Percentiles rank a stretch among this genome's conserved stretches.
Evolutionary conservation across 2,797 vertebrate species (phyloP).

Genomic region (Pogoniulus pusillus): DNA sequence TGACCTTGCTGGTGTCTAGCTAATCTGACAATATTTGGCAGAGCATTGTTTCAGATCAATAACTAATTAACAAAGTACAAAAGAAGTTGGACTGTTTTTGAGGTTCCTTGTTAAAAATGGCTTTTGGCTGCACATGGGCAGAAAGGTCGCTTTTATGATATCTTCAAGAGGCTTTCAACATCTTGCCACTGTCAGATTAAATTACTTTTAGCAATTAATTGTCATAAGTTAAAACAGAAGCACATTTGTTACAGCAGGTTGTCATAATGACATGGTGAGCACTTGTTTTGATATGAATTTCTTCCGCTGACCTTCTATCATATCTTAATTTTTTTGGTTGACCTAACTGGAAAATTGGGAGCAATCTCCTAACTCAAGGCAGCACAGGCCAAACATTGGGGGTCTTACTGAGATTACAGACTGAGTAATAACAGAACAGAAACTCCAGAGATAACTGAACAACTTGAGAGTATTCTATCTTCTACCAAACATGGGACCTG

Average conservation of each 20-base stretch:
- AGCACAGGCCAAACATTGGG: conserved; percentile 63
- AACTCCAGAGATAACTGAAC: conserved; percentile 42
- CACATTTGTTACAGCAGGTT: conserved; percentile 80
- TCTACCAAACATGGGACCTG: not conserved
- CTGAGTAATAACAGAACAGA: conserved; percentile 66
- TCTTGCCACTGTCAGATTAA: conserved; percentile 94
- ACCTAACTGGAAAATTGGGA: conserved; percentile 99
- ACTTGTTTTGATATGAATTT: conserved; percentile 83
- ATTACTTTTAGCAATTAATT: conserved; percentile 97
- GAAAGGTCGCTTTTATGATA: conserved; percentile 97
- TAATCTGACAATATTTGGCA: conserved; percentile 95
- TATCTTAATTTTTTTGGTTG: conserved; percentile 95
- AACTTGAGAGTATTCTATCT: not conserved
- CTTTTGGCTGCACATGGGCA: conserved; percentile 86
- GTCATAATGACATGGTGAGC: conserved; percentile 80
- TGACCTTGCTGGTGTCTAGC: conserved; percentile 89
- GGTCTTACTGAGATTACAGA: conserved; percentile 63
- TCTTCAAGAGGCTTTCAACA: conserved; percentile 87
- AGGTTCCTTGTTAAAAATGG: conserved; percentile 93
- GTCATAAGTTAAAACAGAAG: conserved; percentile 89
- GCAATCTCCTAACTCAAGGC: conserved; percentile 83
- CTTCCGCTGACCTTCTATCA: conserved; percentile 74
- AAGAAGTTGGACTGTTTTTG: conserved; percentile 90
- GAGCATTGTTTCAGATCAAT: conserved; percentile 99
- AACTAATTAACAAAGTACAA: conserved; percentile 99